Evolutionary conservation across 2,113 vertebrate genomes (phyloP), one percentile per base, ranked within the genome.

Genomic region (Coturnix japonica): DNA sequence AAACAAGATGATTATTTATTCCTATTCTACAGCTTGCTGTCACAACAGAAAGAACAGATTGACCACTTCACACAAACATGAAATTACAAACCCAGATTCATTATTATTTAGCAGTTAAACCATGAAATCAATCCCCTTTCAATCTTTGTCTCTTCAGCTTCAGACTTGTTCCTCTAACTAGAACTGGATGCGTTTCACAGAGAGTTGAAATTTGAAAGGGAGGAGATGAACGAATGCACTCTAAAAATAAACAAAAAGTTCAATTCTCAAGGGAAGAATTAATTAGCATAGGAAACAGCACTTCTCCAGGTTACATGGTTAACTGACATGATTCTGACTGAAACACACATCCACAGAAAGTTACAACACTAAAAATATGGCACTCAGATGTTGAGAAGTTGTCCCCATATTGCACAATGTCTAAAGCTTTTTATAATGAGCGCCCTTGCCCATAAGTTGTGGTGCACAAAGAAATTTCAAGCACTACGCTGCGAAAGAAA

Each of bases 381-480:
- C 64, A 77, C n/a, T 83, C 77, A 41, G 30, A 72, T 60, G 61
- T 30, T 95, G 69, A 87, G 74, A 81, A 53, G 11, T 78, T 94
- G 81, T 26, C 67, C 37, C 13, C 57, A 44, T 31, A 73, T 43
- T 18, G 37, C 57, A 75, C 15, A 90, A 85, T 17, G 86, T 18
- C 74, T 26, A 90, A 95, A 95, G 51, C 43, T 92, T 79, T 88
- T 56, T 79, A 91, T 74, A 90, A 66, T 49, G 35, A 53, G 59
- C 85, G 37, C 64, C 84, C 61, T 94, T 79, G 90, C 66, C 59
- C 37, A 85, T 76, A 96, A 83, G 72, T 51, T 51, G 92, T 8
- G 85, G 18, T 69, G 67, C 67, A 79, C 59, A 89, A 96, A 94
- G 61, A 91, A 84, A 86, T 51, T 91, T 54, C 81, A 54, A 95